Evolutionary conservation across 2,888 invertebrate genomes (phyloP).

Genomic region (Agriotes lineatus): DNA sequence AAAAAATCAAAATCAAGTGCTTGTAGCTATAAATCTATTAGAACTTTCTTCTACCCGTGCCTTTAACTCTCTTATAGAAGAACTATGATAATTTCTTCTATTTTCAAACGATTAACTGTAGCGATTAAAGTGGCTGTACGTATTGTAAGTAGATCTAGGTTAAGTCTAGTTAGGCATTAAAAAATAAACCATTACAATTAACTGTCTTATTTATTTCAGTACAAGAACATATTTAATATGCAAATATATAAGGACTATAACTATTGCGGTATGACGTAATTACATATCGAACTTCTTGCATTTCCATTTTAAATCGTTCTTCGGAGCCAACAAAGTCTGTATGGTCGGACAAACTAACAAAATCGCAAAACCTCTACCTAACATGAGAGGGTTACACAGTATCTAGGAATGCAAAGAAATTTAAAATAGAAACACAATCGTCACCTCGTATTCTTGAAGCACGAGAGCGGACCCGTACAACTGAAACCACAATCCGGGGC

Average conservation of each 20-base stretch:
- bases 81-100: conserved; percentile 59
- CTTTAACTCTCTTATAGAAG: conserved; percentile 63
- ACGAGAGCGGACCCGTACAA: conserved; percentile 11
- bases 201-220: conserved; percentile 20
- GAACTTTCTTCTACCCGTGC: conserved; percentile 63
- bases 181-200: conserved; percentile 28
- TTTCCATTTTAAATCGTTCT: conserved; percentile 11
- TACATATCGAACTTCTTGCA: conserved; percentile 11
- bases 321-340: not conserved
- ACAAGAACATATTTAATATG: conserved; percentile 19
- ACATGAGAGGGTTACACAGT: not conserved
- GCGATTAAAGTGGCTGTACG: conserved; percentile 52
- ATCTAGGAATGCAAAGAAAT: not conserved
- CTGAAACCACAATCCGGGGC: conserved; percentile 20
- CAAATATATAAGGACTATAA: conserved; percentile 11
- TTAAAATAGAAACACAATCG: conserved; percentile 45
- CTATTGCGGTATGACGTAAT: conserved; percentile 9
- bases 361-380: not conserved
- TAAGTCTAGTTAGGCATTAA: conserved; percentile 27
- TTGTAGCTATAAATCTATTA: conserved; percentile 52
- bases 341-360: not conserved
- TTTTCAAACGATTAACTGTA: conserved; percentile 52
- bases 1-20: conserved; percentile 40
- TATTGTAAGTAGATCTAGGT: conserved; percentile 55
- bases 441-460: conserved; percentile 49